Conservation (phyloP, 2,888 invertebrate genomes). For the Protonemura montana region DNA sequence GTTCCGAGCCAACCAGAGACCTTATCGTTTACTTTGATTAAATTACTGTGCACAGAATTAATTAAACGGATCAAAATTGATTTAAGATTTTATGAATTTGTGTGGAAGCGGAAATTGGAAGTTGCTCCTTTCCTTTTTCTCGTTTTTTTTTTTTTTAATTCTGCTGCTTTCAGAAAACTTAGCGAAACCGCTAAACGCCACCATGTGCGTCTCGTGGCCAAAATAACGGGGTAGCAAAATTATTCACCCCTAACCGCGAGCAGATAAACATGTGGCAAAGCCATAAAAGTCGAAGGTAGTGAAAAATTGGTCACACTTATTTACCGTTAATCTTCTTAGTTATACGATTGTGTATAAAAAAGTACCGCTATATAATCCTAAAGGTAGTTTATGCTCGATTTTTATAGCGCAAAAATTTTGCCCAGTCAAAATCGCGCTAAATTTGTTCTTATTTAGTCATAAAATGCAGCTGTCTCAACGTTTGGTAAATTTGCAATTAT, state of each 20-base stretch:
- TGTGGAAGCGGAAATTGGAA: slow-evolving; percentile 17
- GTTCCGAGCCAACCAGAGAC: slow-evolving; percentile 1
- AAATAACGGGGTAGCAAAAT: neutral
- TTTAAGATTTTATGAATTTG: neutral
- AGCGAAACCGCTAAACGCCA: neutral
- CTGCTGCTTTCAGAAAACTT: neutral
- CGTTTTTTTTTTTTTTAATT: neutral
- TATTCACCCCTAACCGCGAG: slow-evolving; percentile 1
- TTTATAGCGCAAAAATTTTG: too few species aligned
- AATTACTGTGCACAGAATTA: slow-evolving; percentile 8
- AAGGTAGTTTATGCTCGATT: too few species aligned
- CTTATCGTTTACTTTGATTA: neutral
- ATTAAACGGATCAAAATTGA: slow-evolving; percentile 19
- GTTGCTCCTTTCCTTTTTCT: neutral
- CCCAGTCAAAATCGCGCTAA: too few species aligned
- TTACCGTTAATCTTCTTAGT: neutral
- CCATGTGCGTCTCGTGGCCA: neutral
- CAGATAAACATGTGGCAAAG: neutral
- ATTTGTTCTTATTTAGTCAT: too few species aligned
- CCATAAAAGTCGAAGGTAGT: neutral
- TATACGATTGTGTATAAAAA: neutral
- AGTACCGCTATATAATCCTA: too few species aligned
- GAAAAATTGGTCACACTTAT: neutral
- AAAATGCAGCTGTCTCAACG: too few species aligned
- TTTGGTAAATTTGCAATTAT: too few species aligned